Evolutionary conservation across 2,888 invertebrate species (phyloP), one percentile per base, ranked within the genome.

Genomic region (Crepidodera aurea): DNA sequence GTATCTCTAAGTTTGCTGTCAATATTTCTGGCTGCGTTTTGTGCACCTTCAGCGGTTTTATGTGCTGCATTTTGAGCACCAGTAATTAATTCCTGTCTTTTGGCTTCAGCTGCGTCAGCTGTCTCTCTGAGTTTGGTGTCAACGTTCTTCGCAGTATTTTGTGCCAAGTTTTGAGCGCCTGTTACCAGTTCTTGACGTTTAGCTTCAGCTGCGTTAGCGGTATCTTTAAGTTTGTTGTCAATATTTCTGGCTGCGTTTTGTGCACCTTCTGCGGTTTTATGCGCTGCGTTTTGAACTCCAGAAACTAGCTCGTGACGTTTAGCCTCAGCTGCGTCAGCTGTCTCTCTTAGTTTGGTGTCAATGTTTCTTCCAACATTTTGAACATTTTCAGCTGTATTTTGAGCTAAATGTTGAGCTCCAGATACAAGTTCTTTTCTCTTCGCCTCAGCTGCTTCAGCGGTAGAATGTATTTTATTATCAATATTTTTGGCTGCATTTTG

Each of bases 301-400:
- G 67, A 65, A 5, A 67, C 65, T 18, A 68, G 59, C 15, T 68
- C 66, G 42, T 57, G 55, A 27, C 44, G 51, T 34, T 68, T 68
- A 15, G 63, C 60, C 50, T 69, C 65, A 32, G 66, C 65, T 4
- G 62, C 64, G 18, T 71, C 62, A 1, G 57, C 64, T 5, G 66
- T 62, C 42, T 70, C 68, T 73, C 86, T 84, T 71, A 89, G 78
- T 79, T 88, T 89, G 65, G 83, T 77, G 74, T 88, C 88, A 8
- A 70, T 46, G 46, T 60, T 66, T 15, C 51, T 62, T 6, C 63
- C 69, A 1, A 67, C 13, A 22, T 69, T 72, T 34, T 71, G 65
- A 2, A 66, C 66, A 5, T 51, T 60, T 44, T 68, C 64, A 5
- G 68, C 66, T 15, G 68, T 60, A 13, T 68, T 66, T 6, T 68